A percentile compares a stretch with the other conserved stretches of the same genome.
Conservation (phyloP, 2,797 vertebrate species). For the Halcyon smyrnensis region DNA sequence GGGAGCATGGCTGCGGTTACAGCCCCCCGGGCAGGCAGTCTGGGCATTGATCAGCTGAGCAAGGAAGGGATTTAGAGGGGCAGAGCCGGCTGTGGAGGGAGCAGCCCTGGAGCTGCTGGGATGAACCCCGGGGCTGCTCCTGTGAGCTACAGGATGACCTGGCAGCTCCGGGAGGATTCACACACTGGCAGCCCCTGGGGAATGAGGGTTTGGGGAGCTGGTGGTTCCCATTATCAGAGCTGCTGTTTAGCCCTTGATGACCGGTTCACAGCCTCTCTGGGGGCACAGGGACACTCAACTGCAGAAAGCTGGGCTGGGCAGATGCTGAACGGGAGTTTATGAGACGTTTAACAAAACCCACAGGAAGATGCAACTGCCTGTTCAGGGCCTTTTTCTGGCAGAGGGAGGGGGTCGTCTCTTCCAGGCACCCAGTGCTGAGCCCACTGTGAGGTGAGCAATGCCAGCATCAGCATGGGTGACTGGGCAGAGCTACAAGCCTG, state of each 20-base stretch:
- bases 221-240: background rate
- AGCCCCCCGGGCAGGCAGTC: fast-evolving
- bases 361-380: background rate
- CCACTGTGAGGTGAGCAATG: background rate
- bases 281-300: background rate
- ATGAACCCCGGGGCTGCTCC: background rate
- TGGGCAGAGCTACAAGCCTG: fast-evolving
- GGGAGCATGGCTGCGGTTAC: background rate
- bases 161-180: background rate
- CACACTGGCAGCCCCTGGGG: background rate
- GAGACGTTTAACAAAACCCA: background rate
- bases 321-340: fast-evolving
- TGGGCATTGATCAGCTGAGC: no score
- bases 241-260: background rate
- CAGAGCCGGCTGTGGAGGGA: background rate
- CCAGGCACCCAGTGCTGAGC: background rate
- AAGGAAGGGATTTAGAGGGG: background rate
- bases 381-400: background rate
- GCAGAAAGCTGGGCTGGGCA: background rate
- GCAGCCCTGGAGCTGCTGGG: background rate
- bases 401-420: background rate
- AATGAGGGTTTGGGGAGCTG: background rate
- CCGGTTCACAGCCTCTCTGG: no score
- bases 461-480: background rate
- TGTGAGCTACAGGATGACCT: fast-evolving